Evolutionary conservation across 1,140 invertebrate species (phyloP), one percentile per base, ranked within the genome.

Genomic region (Pygmarrhopalites habei): DNA sequence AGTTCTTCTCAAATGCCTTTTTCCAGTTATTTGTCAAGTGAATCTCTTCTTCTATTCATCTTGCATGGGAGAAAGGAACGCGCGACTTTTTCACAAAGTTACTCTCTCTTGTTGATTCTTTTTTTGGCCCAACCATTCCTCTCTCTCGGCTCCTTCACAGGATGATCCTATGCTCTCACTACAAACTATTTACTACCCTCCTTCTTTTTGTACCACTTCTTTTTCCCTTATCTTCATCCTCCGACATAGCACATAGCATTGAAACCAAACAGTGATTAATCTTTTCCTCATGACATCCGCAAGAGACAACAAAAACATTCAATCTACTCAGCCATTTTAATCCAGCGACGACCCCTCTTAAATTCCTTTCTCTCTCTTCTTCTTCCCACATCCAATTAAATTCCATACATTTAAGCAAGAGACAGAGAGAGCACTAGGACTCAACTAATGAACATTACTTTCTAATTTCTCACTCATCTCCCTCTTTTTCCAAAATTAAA

Each of bases 11-110:
- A n/a, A n/a, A n/a, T n/a, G n/a, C n/a, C 15, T 35, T 35, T 43
- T 35, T 41, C 44, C 56, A 43, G 56, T 58, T 58, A 58, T 58
- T 58, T 58, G 56, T 58, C 56, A 58, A 58, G 56, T 58, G 56
- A 58, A 58, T 58, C 56, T 28, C 39, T 58, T 28, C 39, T 58
- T 58, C 56, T 43, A 58, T 58, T 58, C 56, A 58, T 58, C 56
- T 44, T 58, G 56, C 56, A 58, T 46, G 39, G 53, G 32, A 39
- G 53, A 56, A 56, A 56, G 53, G 43, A 56, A 56, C 53, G 32
- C 32, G 43, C 53, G 43, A 30, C 35, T 56, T 56, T 39, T 39
- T 56, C n/a, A 25, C 32, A 25, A 15, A 39, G 51, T 26, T 51
- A 51, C 4, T 28, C 17, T 15, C 47, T 47, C n/a, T n/a, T n/a